phyloP scores from a whole-genome alignment of 2,888 invertebrate species.

The Melanchra persicariae region DNA sequence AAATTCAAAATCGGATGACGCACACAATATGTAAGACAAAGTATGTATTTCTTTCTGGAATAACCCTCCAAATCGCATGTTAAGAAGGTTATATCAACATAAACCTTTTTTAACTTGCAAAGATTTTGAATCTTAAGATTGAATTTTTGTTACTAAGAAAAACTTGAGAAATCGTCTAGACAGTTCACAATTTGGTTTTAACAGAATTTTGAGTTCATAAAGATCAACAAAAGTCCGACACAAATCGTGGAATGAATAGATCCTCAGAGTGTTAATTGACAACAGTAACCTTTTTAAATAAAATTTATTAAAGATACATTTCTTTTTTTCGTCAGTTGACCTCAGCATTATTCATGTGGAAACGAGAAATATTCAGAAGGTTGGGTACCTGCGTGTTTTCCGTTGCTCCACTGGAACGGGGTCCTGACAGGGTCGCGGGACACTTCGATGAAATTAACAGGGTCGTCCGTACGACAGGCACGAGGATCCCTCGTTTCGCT shows the following conservation, averaged over 20 bases:
- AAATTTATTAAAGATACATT: constrained; percentile 35
- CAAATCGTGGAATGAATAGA: constrained; percentile 24
- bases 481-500: constrained; percentile 90
- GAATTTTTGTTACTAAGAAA: constrained; percentile 25
- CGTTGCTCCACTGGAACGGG: constrained; percentile 94
- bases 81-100: constrained; percentile 36
- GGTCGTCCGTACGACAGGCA: constrained; percentile 90
- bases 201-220: not conserved
- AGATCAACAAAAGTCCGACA: constrained; percentile 25
- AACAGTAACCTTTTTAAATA: constrained; percentile 25
- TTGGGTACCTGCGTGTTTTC: constrained; percentile 90
- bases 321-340: constrained; percentile 30
- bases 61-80: constrained; percentile 4
- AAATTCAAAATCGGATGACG: constrained; percentile 32
- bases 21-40: constrained; percentile 4
- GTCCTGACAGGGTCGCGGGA: constrained; percentile 95
- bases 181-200: constrained; percentile 4
- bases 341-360: constrained; percentile 60
- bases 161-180: constrained; percentile 34
- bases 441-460: constrained; percentile 88
- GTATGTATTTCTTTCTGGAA: constrained; percentile 15
- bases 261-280: constrained; percentile 47
- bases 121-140: constrained; percentile 22
- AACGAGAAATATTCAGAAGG: constrained; percentile 70
- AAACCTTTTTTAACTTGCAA: constrained; percentile 29